Conservation (phyloP, 2,113 vertebrate species). For the Hippoglossus stenolepis region DNA sequence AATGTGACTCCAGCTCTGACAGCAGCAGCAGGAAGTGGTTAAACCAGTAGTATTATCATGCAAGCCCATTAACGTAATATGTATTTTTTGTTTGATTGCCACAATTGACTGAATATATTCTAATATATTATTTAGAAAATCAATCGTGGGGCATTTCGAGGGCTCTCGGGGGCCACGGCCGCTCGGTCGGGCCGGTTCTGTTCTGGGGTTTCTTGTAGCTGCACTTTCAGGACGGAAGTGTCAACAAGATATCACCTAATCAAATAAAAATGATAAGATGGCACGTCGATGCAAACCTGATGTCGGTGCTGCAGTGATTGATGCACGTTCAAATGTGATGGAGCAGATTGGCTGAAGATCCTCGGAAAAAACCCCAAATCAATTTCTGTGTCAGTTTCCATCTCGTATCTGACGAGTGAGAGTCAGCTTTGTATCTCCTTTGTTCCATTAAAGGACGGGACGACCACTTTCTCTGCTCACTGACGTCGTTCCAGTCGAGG, state of each 20-base stretch:
- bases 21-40: too few species aligned
- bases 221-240: slow-evolving; percentile 25
- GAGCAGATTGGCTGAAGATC: slow-evolving; percentile 34
- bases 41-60: too few species aligned
- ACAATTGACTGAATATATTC: too few species aligned
- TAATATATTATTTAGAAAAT: too few species aligned
- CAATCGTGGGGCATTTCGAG: too few species aligned
- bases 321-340: slow-evolving; percentile 31
- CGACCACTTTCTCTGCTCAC: background rate
- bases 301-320: slow-evolving; percentile 6
- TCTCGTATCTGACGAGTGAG: background rate
- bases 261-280: slow-evolving; percentile 5
- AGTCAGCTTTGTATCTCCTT: background rate
- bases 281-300: background rate
- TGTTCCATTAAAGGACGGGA: background rate
- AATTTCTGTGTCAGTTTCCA: slow-evolving; percentile 35
- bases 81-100: too few species aligned
- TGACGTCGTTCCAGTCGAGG: background rate
- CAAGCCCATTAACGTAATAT: too few species aligned
- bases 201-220: background rate
- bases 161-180: too few species aligned
- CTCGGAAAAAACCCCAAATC: slow-evolving; percentile 38
- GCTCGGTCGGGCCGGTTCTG: background rate
- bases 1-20: too few species aligned
- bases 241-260: slow-evolving; percentile 20